Evolutionary conservation across 2,888 invertebrate species (phyloP).

Genomic region (Xylophagus ater): DNA sequence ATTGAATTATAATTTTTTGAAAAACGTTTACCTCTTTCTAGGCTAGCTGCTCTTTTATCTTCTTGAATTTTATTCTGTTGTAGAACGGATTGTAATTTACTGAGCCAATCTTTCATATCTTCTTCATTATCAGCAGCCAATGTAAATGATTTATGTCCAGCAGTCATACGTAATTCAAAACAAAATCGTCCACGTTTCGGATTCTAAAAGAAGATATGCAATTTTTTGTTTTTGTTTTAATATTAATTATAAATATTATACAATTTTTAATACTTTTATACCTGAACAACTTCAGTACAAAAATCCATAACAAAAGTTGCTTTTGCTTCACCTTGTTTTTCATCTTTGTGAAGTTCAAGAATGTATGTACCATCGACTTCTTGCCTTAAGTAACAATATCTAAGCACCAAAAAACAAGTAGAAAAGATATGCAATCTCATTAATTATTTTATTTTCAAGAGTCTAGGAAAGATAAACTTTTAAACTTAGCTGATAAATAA

Average conservation of each 20-base stretch:
- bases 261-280: constrained; percentile 30
- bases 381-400: constrained; percentile 78
- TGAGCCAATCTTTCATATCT: constrained; percentile 74
- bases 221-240: constrained; percentile 6
- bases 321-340: constrained; percentile 82
- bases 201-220: constrained; percentile 44
- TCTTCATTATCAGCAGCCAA: constrained; percentile 78
- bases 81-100: constrained; percentile 69
- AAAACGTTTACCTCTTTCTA: constrained; percentile 48
- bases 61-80: constrained; percentile 73
- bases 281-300: constrained; percentile 78
- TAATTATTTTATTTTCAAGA: no score
- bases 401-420: no score
- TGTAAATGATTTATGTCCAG: constrained; percentile 75
- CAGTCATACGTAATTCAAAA: constrained; percentile 79
- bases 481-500: no score
- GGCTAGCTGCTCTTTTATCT: constrained; percentile 56
- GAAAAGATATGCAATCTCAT: no score
- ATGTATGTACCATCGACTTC: constrained; percentile 87
- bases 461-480: no score
- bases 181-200: constrained; percentile 72
- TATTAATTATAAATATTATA: constrained; percentile 15
- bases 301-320: constrained; percentile 89
- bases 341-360: constrained; percentile 86
- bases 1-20: background rate